Evolutionary conservation across 2,888 invertebrate genomes (phyloP).

Genomic region (Heliconius aoede): DNA sequence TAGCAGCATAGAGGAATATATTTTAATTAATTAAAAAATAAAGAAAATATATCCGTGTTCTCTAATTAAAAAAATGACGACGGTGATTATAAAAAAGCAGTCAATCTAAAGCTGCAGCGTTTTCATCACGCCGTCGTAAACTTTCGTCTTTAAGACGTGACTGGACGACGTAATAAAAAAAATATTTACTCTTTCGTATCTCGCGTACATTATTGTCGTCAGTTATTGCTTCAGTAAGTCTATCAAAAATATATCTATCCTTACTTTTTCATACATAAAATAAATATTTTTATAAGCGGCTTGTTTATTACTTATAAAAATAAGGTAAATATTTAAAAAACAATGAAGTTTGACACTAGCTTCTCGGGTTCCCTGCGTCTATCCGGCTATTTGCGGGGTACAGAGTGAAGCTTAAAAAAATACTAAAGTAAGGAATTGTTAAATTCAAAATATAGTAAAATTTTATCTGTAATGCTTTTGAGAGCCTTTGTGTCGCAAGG

Average conservation of each 20-base stretch:
- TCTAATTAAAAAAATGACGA: constrained; percentile 28
- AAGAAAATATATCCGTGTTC: background rate
- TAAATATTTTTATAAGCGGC: background rate
- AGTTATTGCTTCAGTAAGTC: background rate
- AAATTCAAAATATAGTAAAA: background rate
- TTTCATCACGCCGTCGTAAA: constrained; percentile 38
- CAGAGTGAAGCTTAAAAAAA: background rate
- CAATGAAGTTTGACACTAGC: too few relatives aligned
- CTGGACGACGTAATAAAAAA: constrained; percentile 17
- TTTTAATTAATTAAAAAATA: background rate
- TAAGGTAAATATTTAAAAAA: background rate
- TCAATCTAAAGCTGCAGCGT: constrained; percentile 33
- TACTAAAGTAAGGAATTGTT: background rate
- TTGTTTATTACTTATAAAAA: background rate
- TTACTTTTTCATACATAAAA: too few relatives aligned
- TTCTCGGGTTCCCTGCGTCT: too few relatives aligned
- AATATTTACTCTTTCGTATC: constrained; percentile 4
- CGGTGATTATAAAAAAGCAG: constrained; percentile 26
- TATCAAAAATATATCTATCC: background rate
- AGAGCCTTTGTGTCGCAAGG: constrained; percentile 1
- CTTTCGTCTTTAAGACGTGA: constrained; percentile 26
- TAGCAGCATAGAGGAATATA: background rate
- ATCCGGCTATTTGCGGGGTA: too few relatives aligned
- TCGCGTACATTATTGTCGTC: background rate
- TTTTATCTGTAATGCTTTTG: background rate